These are phyloP conservation scores for Temnothorax ravouxi DNA, from an alignment of 2,888 invertebrate genomes.

Conservation along the genomic window DNA sequence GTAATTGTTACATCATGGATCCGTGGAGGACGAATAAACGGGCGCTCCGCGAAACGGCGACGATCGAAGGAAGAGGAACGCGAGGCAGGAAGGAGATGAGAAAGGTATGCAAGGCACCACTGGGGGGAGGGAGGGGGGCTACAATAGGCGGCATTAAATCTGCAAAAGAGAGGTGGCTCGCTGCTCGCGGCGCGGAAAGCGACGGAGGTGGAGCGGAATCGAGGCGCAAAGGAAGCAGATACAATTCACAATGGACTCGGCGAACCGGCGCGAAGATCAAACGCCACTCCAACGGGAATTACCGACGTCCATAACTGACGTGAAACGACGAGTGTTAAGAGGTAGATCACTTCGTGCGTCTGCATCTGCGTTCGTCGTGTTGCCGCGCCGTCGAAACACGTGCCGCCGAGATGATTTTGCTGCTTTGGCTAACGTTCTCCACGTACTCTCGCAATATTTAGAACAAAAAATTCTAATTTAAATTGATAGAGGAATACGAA, in stretches of 20 bases:
- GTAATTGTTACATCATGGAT: slow-evolving; percentile 82
- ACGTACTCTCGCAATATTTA: not conserved
- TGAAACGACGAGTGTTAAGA: slow-evolving; percentile 73
- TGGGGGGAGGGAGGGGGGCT: slow-evolving; percentile 69
- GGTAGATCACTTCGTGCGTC: slow-evolving; percentile 63
- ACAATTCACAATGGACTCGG: slow-evolving; percentile 85
- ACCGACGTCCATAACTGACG: slow-evolving; percentile 80
- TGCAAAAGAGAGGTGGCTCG: slow-evolving; percentile 80
- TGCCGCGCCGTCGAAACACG: slow-evolving; percentile 5
- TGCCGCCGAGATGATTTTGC: slow-evolving; percentile 4
- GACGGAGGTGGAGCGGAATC: slow-evolving; percentile 67
- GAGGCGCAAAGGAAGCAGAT: slow-evolving; percentile 82
- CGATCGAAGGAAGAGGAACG: slow-evolving; percentile 46
- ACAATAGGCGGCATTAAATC: slow-evolving; percentile 83
- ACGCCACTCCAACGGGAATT: slow-evolving; percentile 77
- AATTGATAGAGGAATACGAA: not conserved
- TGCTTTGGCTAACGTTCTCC: not conserved
- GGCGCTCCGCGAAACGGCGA: slow-evolving; percentile 50
- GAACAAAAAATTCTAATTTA: not conserved
- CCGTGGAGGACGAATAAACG: slow-evolving; percentile 67
- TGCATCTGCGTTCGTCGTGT: slow-evolving; percentile 20
- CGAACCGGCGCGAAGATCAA: slow-evolving; percentile 86
- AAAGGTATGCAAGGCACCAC: slow-evolving; percentile 78
- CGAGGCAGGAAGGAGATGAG: slow-evolving; percentile 73
- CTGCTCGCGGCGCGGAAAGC: slow-evolving; percentile 59